These are phyloP conservation scores for Chlorodrepanis virens DNA, from an alignment of 2,113 vertebrate species.

Conservation along the genomic window DNA sequence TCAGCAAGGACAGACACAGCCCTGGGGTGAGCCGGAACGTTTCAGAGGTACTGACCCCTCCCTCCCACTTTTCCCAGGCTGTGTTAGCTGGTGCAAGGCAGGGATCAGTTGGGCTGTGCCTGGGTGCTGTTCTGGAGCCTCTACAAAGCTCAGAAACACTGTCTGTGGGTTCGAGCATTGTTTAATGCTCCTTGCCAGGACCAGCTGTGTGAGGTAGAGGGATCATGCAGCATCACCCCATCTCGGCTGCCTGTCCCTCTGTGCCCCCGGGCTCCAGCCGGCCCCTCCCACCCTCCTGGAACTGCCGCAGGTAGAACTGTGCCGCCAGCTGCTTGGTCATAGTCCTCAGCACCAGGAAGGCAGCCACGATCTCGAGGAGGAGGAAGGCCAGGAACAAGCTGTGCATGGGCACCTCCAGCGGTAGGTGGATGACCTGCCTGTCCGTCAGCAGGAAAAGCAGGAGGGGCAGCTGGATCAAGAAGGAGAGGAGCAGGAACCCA, in stretches of 20 bases:
- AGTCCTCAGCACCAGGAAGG: slow-evolving; percentile 72
- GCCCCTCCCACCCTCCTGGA: slow-evolving; percentile 32
- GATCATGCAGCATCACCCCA: background rate
- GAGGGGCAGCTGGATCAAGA: slow-evolving; percentile 83
- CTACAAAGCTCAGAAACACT: background rate
- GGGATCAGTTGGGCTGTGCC: accelerated
- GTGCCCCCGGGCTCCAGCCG: accelerated
- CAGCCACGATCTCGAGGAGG: slow-evolving; percentile 63
- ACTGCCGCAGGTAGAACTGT: slow-evolving; percentile 77
- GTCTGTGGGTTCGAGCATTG: accelerated
- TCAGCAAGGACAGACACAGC: background rate
- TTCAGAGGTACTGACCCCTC: background rate
- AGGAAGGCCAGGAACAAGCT: slow-evolving; percentile 77
- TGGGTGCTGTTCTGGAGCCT: accelerated
- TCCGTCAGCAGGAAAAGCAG: slow-evolving; percentile 84
- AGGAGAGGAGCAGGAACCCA: slow-evolving; percentile 83
- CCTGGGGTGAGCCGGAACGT: accelerated
- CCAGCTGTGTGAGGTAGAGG: background rate
- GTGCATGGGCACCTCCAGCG: slow-evolving; percentile 77
- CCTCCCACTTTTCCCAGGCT: background rate
- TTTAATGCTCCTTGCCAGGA: slow-evolving; percentile 1
- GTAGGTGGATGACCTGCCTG: slow-evolving; percentile 70
- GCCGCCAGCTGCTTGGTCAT: slow-evolving; percentile 78
- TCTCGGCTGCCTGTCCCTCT: background rate
- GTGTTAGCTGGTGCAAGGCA: no score